Conservation (phyloP, 2,113 vertebrate genomes). For the Anas platyrhynchos region DNA sequence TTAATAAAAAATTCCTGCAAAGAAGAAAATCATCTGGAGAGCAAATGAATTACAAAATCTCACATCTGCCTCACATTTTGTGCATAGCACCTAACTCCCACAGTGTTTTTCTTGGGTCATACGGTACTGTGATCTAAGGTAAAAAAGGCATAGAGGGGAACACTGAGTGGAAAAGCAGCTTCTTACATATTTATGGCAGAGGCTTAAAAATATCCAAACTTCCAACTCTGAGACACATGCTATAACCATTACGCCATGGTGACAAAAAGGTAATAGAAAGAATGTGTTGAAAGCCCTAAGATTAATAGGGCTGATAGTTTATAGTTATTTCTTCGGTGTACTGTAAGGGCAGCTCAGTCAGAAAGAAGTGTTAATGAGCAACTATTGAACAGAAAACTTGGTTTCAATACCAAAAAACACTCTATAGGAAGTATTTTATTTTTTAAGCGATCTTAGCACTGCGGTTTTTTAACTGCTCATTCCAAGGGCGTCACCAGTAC, state of each 20-base stretch:
- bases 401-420: conserved; percentile 1
- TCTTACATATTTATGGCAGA: background rate
- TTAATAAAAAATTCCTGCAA: background rate
- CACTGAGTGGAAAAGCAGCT: background rate
- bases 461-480: background rate
- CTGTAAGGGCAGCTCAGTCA: background rate
- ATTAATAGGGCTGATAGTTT: background rate
- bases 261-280: background rate
- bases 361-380: background rate
- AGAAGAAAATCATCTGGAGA: background rate
- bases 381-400: background rate
- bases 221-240: background rate
- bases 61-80: background rate
- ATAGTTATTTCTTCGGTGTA: background rate
- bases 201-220: background rate
- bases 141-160: background rate
- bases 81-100: background rate
- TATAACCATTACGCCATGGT: background rate
- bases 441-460: background rate
- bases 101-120: background rate
- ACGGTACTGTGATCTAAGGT: background rate
- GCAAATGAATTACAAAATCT: background rate
- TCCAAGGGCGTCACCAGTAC: conserved; percentile 12
- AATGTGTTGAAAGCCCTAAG: background rate
- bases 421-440: background rate